Conservation (phyloP, 2,797 vertebrate species). For the Coccyzus lansbergi region DNA sequence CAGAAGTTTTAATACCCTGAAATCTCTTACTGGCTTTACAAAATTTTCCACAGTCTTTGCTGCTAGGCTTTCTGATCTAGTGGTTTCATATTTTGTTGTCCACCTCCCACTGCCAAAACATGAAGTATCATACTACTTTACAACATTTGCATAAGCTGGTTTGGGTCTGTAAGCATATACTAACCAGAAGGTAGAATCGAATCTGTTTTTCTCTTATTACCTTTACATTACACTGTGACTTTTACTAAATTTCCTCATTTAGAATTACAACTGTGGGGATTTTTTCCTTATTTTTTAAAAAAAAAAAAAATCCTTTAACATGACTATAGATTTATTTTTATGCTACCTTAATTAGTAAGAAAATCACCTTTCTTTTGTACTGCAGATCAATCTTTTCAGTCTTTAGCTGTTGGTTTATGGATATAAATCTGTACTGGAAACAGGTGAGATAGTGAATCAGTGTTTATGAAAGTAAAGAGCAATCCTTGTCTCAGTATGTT, state of each 20-base stretch:
- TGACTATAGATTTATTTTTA: background rate
- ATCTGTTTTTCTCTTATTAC: fast-evolving
- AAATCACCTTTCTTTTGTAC: background rate
- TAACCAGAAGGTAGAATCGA: fast-evolving
- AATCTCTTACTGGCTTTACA: fast-evolving
- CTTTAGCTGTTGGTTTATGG: background rate
- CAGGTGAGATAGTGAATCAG: fast-evolving
- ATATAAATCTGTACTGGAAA: background rate
- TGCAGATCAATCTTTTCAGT: background rate
- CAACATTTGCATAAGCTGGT: fast-evolving
- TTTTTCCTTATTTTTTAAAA: background rate
- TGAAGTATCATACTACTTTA: too few species aligned
- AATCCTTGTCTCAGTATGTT: background rate
- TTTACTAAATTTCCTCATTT: background rate
- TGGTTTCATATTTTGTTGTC: fast-evolving
- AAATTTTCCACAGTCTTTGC: fast-evolving
- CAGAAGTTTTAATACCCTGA: fast-evolving
- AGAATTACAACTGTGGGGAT: fast-evolving
- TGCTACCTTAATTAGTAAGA: background rate
- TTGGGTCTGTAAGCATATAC: background rate
- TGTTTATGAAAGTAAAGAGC: background rate
- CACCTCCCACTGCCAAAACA: fast-evolving
- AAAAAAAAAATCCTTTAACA: fast-evolving
- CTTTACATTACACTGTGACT: fast-evolving
- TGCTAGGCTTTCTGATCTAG: background rate